Conservation (phyloP, 2,113 vertebrate genomes). For the Dicrurus megarhynchus region DNA sequence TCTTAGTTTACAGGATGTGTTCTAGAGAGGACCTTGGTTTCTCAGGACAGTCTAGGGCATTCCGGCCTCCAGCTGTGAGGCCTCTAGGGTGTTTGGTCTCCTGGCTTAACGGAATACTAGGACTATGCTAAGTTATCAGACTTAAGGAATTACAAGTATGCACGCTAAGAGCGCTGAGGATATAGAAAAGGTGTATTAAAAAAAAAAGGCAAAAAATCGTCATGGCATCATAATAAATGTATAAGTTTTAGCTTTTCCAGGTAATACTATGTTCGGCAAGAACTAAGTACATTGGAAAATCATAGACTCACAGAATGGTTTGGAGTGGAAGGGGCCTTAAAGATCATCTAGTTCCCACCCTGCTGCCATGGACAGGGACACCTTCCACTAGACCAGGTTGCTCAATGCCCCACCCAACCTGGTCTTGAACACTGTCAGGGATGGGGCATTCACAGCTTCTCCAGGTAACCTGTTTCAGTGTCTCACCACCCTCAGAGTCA, state of each 20-base stretch:
- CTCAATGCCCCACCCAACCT: not conserved
- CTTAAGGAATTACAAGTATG: too few species aligned
- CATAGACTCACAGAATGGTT: not conserved
- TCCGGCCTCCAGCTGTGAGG: too few species aligned
- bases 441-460: not conserved
- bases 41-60: too few species aligned
- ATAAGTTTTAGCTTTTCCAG: not conserved
- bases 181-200: too few species aligned
- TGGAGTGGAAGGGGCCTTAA: not conserved
- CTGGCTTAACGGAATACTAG: too few species aligned
- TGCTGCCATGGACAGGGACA: not conserved
- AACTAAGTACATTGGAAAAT: not conserved
- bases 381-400: not conserved
- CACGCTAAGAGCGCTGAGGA: too few species aligned
- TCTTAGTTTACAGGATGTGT: too few species aligned
- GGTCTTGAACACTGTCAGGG: not conserved
- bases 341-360: not conserved
- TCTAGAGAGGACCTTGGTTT: too few species aligned
- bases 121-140: too few species aligned
- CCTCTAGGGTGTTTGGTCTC: too few species aligned
- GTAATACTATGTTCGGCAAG: not conserved
- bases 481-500: not conserved
- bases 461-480: not conserved
- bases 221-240: not conserved
- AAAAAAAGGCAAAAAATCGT: too few species aligned